Base-by-base conservation (phyloP, 2,797 vertebrate genomes). In the Myripristis murdjan region DNA sequence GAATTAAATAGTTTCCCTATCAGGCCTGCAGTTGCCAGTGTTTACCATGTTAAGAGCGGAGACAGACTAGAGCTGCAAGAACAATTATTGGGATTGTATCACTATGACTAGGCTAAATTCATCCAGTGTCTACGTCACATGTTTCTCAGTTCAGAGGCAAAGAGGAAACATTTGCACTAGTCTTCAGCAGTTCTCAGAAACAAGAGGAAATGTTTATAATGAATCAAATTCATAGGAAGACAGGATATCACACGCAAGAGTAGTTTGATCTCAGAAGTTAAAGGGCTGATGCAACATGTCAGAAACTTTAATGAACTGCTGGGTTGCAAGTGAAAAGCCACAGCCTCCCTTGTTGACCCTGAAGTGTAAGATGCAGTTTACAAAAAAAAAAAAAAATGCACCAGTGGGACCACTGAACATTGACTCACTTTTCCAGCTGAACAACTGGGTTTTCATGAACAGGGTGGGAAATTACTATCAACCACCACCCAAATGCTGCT, bases 81-180 rank as follows among this genome's bases (percentile, higher is more conserved):
- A 16, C 65, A 24, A 14, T 44, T 52, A 23, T 23, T 63, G 6
- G 22, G 20, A 41, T 24, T 57, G 31, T 16, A 1, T 43, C 47
- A 35, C 47, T 37, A 22, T 74, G 59, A 80, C 73, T 43, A 0
- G 12, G 53, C 70, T 62, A 16, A 60, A 64, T 62, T 53, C 4
- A 3, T 11, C 39, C 10, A 31, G 6, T 1, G 2, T 33, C 16
- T 16, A 11, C 15, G 9, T 33, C 20, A 0, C 12, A 12, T 14
- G 37, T 7, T 56, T 54, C 18, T 44, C 22, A 64, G 54, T 18
- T 26, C 39, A 51, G 63, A 82, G 81, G 70, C 57, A 81, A 81
- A 80, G 12, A 44, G 4, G 6, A 10, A 2, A 1, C 8, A 78
- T 89, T 90, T 88, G 65, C 73, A 74, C 87, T 4, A 1, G 11